Conservation (phyloP, 2,888 invertebrate species). For the Heliconius cydno region DNA sequence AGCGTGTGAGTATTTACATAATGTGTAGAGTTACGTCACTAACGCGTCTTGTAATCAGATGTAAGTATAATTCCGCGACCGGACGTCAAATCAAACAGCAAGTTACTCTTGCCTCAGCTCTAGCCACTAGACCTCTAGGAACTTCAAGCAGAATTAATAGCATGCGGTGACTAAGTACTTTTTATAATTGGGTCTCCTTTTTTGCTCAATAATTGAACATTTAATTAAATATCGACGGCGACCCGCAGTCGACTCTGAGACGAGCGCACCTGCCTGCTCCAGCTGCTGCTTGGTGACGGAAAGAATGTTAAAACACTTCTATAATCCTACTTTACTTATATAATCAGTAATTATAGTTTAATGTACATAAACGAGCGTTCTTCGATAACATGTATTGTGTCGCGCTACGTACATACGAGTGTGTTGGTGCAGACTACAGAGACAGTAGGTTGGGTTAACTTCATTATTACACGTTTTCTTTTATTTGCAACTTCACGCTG, state of each 20-base stretch:
- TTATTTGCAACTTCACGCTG: too few species aligned
- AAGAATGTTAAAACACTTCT: too few species aligned
- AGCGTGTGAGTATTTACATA: constrained; percentile 3
- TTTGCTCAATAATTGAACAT: background rate
- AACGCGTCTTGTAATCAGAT: background rate
- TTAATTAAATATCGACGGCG: background rate
- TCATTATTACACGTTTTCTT: too few species aligned
- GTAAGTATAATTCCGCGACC: constrained; percentile 11
- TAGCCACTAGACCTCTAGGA: too few species aligned
- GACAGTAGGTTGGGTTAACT: too few species aligned
- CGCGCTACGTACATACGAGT: background rate
- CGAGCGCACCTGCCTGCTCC: too few species aligned
- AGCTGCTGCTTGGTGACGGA: too few species aligned
- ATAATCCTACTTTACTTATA: background rate
- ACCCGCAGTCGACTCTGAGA: background rate
- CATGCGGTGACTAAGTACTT: constrained; percentile 8
- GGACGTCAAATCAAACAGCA: constrained; percentile 26
- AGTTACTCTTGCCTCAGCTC: constrained; percentile 1
- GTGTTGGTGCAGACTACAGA: background rate
- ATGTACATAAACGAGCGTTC: background rate
- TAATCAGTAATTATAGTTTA: background rate
- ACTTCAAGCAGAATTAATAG: constrained; percentile 12
- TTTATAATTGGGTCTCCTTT: background rate
- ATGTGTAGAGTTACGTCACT: constrained; percentile 19
- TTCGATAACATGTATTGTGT: background rate